Percentiles rank a stretch among this genome's conserved stretches.
phyloP scores from a whole-genome alignment of 2,113 vertebrate genomes.

The Podarcis muralis region DNA sequence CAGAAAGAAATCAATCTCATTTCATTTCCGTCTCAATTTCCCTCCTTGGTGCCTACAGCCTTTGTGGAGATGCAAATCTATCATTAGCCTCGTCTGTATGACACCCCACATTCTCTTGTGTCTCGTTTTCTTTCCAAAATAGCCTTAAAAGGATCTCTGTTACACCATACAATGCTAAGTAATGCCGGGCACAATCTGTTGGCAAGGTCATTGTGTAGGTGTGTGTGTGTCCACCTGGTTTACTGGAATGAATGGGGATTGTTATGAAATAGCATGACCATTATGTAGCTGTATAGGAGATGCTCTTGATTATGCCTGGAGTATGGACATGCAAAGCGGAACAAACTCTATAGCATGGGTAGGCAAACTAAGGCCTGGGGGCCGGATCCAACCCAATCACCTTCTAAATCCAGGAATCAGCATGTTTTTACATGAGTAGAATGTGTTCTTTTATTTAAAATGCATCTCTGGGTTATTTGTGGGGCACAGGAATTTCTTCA shows the following conservation, averaged over 20 bases:
- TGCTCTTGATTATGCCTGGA: background rate
- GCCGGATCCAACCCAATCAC: too few relatives aligned
- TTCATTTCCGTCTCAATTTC: background rate
- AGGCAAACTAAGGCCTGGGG: too few relatives aligned
- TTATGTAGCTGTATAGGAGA: background rate
- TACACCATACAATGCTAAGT: background rate
- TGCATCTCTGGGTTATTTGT: too few relatives aligned
- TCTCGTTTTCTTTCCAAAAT: conserved; percentile 18
- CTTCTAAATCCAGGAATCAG: too few relatives aligned
- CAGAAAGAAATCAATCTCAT: conserved; percentile 26
- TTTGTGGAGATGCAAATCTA: conserved; percentile 5
- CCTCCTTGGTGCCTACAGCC: background rate
- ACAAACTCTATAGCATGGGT: too few relatives aligned
- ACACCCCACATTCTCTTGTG: background rate
- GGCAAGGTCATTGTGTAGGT: background rate
- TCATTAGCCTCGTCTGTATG: conserved; percentile 11
- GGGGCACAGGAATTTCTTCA: too few relatives aligned
- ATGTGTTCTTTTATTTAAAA: too few relatives aligned
- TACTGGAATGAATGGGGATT: background rate
- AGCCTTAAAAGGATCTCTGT: background rate
- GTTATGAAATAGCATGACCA: background rate
- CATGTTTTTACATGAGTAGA: too few relatives aligned
- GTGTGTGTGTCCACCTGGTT: background rate
- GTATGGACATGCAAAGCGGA: background rate
- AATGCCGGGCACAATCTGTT: background rate